Conservation (phyloP, 2,888 invertebrate species). For the Athalia circularis region DNA sequence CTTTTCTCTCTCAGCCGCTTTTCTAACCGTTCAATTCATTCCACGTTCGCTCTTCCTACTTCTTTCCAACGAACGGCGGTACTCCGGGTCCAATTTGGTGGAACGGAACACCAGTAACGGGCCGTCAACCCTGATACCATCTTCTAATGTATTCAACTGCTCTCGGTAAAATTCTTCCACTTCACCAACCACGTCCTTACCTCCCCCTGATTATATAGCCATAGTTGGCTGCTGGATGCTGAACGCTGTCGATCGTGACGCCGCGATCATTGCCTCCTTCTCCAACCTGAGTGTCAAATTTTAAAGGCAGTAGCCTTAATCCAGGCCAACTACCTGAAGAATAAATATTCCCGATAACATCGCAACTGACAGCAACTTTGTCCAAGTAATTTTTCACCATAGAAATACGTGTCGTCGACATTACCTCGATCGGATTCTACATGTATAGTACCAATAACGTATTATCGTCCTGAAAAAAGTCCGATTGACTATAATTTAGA, state of each 20-base stretch:
- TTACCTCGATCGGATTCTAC: no score
- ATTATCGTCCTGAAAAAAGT: neutral
- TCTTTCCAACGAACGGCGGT: slow-evolving; percentile 44
- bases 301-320: slow-evolving; percentile 34
- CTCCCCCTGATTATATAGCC: neutral
- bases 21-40: slow-evolving; percentile 16
- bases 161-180: slow-evolving; percentile 44
- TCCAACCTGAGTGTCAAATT: neutral
- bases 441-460: no score
- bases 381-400: slow-evolving; percentile 3
- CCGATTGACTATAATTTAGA: slow-evolving; percentile 15
- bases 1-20: slow-evolving; percentile 21
- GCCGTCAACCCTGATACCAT: slow-evolving; percentile 48
- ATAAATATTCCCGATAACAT: slow-evolving; percentile 34
- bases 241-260: slow-evolving; percentile 21
- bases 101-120: slow-evolving; percentile 61
- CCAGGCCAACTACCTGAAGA: slow-evolving; percentile 8
- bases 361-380: neutral
- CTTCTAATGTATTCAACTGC: slow-evolving; percentile 50
- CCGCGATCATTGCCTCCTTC: slow-evolving; percentile 15
- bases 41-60: slow-evolving; percentile 8
- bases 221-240: slow-evolving; percentile 23
- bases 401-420: no score
- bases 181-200: slow-evolving; percentile 34
- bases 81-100: slow-evolving; percentile 62